phyloP scores from a whole-genome alignment of 2,797 vertebrate species.

The Ctenosaura bakeri region DNA sequence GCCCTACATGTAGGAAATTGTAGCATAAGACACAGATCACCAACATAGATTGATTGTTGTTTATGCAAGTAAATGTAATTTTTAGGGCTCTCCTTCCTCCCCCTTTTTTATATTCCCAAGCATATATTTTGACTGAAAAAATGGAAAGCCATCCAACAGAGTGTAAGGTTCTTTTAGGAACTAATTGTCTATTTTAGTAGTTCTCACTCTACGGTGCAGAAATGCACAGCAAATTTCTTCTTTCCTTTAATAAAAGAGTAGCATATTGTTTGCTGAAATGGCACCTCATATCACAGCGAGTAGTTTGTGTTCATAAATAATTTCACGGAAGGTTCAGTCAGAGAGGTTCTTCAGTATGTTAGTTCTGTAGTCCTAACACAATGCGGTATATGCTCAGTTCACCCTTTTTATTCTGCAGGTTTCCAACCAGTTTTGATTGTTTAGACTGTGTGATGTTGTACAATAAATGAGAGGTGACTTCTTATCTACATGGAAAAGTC shows the following conservation, averaged over 20 bases:
- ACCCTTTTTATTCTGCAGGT: slow-evolving; percentile 44
- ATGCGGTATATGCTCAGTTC: slow-evolving; percentile 27
- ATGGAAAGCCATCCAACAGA: not conserved
- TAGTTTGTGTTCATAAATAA: slow-evolving; percentile 44
- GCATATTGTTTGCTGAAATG: not conserved
- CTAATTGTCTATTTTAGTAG: not conserved
- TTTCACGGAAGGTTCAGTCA: slow-evolving; percentile 50
- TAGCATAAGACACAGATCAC: not conserved
- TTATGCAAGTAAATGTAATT: not conserved
- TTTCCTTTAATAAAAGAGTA: slow-evolving; percentile 10
- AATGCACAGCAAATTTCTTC: not conserved
- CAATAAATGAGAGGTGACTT: slow-evolving; percentile 73
- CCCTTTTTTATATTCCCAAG: not conserved
- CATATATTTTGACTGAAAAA: not conserved
- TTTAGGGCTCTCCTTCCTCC: not conserved
- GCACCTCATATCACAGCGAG: slow-evolving; percentile 14
- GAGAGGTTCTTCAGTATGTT: slow-evolving; percentile 42
- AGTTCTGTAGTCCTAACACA: slow-evolving; percentile 54
- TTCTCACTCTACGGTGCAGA: not conserved
- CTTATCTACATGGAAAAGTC: slow-evolving; percentile 79
- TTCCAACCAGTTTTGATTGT: slow-evolving; percentile 70
- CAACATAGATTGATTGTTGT: not conserved
- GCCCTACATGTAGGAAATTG: not conserved
- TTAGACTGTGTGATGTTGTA: slow-evolving; percentile 68
- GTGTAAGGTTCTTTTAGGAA: not conserved